These are phyloP conservation scores for Pundamilia nyererei DNA, from an alignment of 2,113 vertebrate genomes.

Conservation along the genomic window DNA sequence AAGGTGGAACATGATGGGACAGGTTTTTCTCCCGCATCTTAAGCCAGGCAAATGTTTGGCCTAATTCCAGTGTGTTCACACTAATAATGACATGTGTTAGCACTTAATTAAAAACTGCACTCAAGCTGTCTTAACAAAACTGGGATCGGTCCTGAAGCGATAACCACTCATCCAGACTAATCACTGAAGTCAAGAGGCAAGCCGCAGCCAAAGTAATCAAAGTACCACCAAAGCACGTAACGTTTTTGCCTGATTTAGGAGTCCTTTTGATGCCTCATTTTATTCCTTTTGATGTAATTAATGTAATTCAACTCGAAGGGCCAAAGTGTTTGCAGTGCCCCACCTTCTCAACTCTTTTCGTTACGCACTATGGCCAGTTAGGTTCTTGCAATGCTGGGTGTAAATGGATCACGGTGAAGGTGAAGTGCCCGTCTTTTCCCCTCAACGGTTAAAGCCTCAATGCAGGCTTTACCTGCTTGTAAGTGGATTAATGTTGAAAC, in stretches of 20 bases:
- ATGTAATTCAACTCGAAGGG: conserved; percentile 13
- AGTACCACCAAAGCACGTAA: neutral
- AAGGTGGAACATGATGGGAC: neutral
- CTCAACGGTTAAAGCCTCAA: neutral
- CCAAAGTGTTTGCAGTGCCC: neutral
- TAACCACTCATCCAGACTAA: neutral
- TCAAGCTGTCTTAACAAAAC: neutral
- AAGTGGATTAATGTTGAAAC: neutral
- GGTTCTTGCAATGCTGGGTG: neutral
- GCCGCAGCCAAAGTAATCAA: conserved; percentile 1
- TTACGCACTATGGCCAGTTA: neutral
- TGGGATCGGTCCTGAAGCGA: neutral
- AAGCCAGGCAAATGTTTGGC: neutral
- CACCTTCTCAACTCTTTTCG: neutral
- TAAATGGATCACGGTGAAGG: neutral
- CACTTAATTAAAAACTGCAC: neutral
- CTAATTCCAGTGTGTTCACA: neutral
- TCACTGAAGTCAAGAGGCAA: neutral
- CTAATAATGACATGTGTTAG: neutral
- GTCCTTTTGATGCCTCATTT: neutral
- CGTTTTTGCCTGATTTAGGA: neutral
- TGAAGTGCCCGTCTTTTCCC: neutral
- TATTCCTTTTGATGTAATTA: neutral
- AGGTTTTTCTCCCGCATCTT: neutral
- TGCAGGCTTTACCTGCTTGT: neutral